These are phyloP conservation scores for Alcedo quadribrachys DNA, from an alignment of 2,797 vertebrate genomes.

Conservation along the genomic window DNA sequence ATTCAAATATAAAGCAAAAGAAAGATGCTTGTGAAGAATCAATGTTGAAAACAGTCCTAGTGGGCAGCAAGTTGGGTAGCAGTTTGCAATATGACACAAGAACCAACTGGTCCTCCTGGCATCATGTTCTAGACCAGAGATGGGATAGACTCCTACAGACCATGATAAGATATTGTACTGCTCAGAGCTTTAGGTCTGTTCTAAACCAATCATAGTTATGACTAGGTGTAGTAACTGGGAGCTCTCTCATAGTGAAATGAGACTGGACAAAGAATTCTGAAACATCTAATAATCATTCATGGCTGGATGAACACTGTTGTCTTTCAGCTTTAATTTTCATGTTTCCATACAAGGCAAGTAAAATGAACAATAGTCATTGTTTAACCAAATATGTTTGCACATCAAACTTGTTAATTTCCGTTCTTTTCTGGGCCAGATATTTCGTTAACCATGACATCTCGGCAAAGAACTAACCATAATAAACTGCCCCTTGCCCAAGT, in stretches of 20 bases:
- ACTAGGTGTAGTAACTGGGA: slow-evolving; percentile 43
- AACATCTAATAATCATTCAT: not conserved
- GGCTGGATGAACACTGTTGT: not conserved
- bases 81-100: not conserved
- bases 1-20: not conserved
- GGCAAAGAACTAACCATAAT: not conserved
- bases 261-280: slow-evolving; percentile 40
- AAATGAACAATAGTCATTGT: not conserved
- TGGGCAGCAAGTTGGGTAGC: not conserved
- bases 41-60: not conserved
- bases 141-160: not conserved
- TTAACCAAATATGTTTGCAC: slow-evolving; percentile 18
- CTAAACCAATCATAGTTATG: slow-evolving; percentile 30
- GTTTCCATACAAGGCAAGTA: not conserved
- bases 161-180: not conserved
- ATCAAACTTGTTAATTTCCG: slow-evolving; percentile 10
- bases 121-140: not conserved
- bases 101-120: not conserved
- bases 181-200: slow-evolving; percentile 16
- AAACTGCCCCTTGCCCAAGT: not conserved
- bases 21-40: not conserved
- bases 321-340: slow-evolving; percentile 35
- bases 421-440: slow-evolving; percentile 20
- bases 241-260: slow-evolving; percentile 24
- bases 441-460: not conserved